Evolutionary conservation across 2,888 invertebrate genomes (phyloP).

Genomic region (Linnaemya vulpina): DNA sequence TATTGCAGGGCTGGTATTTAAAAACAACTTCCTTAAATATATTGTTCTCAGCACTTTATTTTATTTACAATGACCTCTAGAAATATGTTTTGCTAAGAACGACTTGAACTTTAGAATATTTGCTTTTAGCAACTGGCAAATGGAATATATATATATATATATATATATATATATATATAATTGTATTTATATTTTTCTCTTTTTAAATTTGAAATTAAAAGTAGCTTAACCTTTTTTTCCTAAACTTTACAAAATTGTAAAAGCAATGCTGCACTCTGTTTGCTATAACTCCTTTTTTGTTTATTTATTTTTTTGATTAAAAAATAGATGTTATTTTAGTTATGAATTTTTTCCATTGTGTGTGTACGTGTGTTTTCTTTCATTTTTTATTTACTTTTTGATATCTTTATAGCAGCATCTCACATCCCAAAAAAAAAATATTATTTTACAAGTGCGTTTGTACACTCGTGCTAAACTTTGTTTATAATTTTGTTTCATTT

Average conservation of each 20-base stretch:
- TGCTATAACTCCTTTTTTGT: background rate
- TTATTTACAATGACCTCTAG: background rate
- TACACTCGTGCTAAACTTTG: conserved; percentile 27
- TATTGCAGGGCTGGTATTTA: too few species aligned
- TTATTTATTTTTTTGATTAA: background rate
- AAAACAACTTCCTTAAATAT: background rate
- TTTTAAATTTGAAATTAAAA: conserved; percentile 39
- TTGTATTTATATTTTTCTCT: background rate
- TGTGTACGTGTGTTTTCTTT: background rate
- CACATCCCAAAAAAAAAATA: background rate
- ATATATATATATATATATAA: too few species aligned
- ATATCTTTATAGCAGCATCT: conserved; percentile 18
- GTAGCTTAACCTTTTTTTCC: conserved; percentile 41
- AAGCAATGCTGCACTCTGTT: background rate
- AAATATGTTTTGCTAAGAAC: conserved; percentile 1
- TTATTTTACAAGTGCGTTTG: too few species aligned
- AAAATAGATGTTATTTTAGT: conserved; percentile 32
- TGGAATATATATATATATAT: too few species aligned
- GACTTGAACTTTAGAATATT: conserved; percentile 18
- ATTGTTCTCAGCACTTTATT: background rate
- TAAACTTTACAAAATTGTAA: background rate
- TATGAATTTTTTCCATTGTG: background rate
- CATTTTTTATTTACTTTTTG: background rate
- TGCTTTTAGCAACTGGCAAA: conserved; percentile 18
- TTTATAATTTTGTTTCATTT: conserved; percentile 41